phyloP scores from a whole-genome alignment of 2,113 vertebrate genomes.

The Haemorhous mexicanus region DNA sequence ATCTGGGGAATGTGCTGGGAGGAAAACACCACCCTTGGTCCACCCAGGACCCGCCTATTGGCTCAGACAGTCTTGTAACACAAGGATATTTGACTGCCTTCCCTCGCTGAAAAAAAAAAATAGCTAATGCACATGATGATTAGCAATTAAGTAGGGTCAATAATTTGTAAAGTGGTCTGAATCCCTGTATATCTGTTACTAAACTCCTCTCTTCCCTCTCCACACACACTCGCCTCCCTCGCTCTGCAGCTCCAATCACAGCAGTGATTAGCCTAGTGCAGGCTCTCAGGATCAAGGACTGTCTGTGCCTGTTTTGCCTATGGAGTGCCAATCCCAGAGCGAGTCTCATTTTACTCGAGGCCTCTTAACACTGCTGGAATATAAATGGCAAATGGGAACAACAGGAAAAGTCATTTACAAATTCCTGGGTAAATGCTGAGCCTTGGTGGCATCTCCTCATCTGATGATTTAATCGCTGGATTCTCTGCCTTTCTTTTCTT shows the following conservation, averaged over 20 bases:
- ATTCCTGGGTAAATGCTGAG: background rate
- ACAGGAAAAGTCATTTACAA: background rate
- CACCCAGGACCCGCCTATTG: background rate
- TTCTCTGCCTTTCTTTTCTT: background rate
- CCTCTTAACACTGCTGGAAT: background rate
- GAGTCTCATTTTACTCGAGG: background rate
- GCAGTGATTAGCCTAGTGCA: background rate
- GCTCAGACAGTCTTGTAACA: background rate
- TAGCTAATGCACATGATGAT: background rate
- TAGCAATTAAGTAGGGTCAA: background rate
- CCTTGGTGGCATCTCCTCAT: background rate
- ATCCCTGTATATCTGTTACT: background rate
- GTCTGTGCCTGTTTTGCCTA: background rate
- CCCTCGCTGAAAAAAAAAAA: background rate
- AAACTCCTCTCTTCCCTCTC: background rate
- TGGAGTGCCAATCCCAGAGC: background rate
- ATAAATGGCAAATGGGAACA: background rate
- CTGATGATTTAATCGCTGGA: background rate
- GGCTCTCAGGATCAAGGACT: slow-evolving; percentile 8
- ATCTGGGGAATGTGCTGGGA: background rate
- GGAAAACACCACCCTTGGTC: background rate
- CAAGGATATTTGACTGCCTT: background rate
- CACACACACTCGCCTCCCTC: background rate
- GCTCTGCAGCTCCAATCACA: background rate
- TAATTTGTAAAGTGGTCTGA: background rate